Base-by-base conservation (phyloP, 2,888 invertebrate species). In the Bellardia pandia region DNA sequence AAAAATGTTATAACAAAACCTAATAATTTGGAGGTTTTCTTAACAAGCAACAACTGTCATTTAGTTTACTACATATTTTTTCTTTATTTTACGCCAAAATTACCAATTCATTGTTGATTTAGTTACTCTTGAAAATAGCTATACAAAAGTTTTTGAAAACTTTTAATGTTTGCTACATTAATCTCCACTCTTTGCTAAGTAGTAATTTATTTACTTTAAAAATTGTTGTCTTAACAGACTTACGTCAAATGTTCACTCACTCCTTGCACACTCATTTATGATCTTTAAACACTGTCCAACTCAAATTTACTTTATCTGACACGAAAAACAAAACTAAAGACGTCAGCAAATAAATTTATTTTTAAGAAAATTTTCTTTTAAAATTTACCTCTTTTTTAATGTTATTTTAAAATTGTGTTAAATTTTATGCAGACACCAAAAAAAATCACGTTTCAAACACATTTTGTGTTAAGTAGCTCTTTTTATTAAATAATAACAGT, bases 401-500 rank as follows among this genome's bases (percentile, higher is more conserved):
- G 13, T 48, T 48, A 48, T 3, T 14, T 2, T 14, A 48, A 11
- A 48, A 1, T 14, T 48, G n/a, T 14, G 4, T 48, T 51, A 8
- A 8, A 23, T 16, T 56, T 56, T 56, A 6, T 56, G 5, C 7
- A 60, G 30, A 16, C 45, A 45, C 14, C 30, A 66, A 66, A 66
- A 16, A 16, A 40, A 66, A 66, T 42, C 64, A 66, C 64, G 64
- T 66, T 66, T 66, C 14, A 66, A 66, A 66, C 40, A 66, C 64
- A 66, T 42, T 42, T 64, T 64, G 3, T 11, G 1, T 56, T 60
- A 33, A 33, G 5, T 13, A 13, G 33, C 9, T 33, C 33, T 33
- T 45, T 45, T 6, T 11, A 45, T 45, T 45, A 45, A 62, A 62
- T 62, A 40, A 40, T 7, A 13, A 13, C 33, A 33, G 14, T 60